These are phyloP conservation scores for Caerostris darwini DNA, from an alignment of 1,140 invertebrate genomes.

Conservation along the genomic window DNA sequence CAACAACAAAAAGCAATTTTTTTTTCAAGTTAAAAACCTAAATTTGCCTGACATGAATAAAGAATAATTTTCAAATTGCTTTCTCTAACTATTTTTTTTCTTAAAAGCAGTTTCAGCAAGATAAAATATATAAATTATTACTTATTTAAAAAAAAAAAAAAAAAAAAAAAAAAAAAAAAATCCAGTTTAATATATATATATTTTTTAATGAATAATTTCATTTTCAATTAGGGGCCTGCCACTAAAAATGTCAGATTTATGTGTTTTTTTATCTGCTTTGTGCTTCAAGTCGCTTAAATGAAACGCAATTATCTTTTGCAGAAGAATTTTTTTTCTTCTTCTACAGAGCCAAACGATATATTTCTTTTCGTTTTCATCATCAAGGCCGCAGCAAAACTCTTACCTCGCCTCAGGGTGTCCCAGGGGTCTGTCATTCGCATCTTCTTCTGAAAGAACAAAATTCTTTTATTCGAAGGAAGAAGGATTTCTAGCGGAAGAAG, in stretches of 20 bases:
- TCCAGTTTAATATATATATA: not conserved
- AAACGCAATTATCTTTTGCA: not conserved
- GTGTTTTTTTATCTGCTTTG: not conserved
- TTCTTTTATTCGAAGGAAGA: conserved; percentile 42
- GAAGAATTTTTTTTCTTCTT: not conserved
- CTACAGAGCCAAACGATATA: not conserved
- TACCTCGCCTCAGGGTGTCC: conserved; percentile 52
- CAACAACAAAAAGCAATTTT: too few relatives aligned
- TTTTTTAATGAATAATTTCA: not conserved
- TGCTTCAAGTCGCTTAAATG: not conserved
- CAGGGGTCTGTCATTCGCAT: conserved; percentile 57
- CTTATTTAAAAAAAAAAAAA: not conserved
- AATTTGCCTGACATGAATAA: too few relatives aligned
- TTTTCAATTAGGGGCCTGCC: not conserved
- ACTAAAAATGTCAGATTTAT: not conserved
- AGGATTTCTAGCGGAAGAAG: conserved; percentile 28
- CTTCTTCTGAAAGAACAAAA: conserved; percentile 58
- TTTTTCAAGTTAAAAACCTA: too few relatives aligned
- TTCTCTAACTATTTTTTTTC: too few relatives aligned
- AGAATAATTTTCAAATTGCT: too few relatives aligned
- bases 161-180: not conserved
- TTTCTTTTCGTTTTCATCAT: not conserved
- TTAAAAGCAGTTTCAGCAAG: too few relatives aligned
- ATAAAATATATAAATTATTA: too few relatives aligned
- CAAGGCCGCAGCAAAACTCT: conserved; percentile 22